Base-by-base conservation (phyloP, 2,797 vertebrate species). In the Loriculus beryllinus region DNA sequence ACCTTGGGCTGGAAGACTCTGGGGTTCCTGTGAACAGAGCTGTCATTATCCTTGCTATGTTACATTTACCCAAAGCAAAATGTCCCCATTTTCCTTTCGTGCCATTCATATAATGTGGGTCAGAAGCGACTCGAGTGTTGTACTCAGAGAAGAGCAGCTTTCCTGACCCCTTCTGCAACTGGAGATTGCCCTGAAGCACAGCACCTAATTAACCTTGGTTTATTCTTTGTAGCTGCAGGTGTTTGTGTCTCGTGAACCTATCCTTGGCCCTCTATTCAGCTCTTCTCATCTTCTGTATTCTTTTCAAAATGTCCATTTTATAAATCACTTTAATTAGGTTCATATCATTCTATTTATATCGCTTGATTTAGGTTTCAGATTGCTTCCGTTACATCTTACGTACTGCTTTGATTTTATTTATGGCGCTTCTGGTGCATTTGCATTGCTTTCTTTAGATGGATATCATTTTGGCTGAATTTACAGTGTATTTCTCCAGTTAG, bases 381-480 rank as follows among this genome's bases (percentile, higher is more conserved):
- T 74, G 69, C 92, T 90, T 65, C 75, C 67, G 37, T 88, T 93
- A 80, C 88, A 49, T 88, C 74, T 72, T 69, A 77, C 91, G 37
- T 67, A 69, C 65, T 39, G 85, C 22, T 94, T 91, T 90, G 96
- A 82, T 96, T 95, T 96, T 96, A 88, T 95, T 97, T 94, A 96
- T 82, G 88, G 86, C 33, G n/a, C 67, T 96, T 95, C 90, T 84
- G 22, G 84, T 91, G 86, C 88, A 94, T 95, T 95, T 93, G 95
- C 96, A 94, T 47, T 49, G 88, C 96, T 97, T 93, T 88, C 90
- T 87, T 87, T 92, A 91, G 96, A 96, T 90, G 93, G 92, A 78
- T 94, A 92, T 95, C 69, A 78, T 82, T 96, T 92, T 95, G 90
- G 93, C 93, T 94, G 91, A 93, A 97, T 97, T 96, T 96, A 96